phyloP scores from a whole-genome alignment of 2,797 vertebrate genomes.

The Schizopygopsis pylzovi region DNA sequence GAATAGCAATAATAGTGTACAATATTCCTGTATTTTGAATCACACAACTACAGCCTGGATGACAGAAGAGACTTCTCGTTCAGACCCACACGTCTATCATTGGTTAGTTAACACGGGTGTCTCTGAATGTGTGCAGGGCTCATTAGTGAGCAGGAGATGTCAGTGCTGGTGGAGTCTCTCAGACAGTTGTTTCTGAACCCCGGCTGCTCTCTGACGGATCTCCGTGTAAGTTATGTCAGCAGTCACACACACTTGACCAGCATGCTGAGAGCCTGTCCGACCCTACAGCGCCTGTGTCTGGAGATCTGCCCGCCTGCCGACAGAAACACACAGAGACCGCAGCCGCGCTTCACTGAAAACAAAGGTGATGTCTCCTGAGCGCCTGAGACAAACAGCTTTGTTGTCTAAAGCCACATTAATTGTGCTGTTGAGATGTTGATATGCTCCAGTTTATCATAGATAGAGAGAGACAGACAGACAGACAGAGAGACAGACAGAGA shows the following conservation, averaged over 20 bases:
- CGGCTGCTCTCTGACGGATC: conserved; percentile 62
- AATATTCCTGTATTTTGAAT: background rate
- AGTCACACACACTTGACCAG: conserved; percentile 48
- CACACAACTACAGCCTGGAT: background rate
- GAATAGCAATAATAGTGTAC: background rate
- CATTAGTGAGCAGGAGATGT: conserved; percentile 60
- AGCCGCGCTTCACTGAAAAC: background rate
- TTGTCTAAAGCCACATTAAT: background rate
- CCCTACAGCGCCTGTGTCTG: conserved; percentile 63
- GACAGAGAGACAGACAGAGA: too few relatives aligned
- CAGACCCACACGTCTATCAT: background rate
- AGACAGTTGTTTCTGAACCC: conserved; percentile 64
- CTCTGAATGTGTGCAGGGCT: conserved; percentile 57
- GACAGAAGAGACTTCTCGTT: background rate
- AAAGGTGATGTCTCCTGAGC: conserved; percentile 24
- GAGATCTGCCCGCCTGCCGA: conserved; percentile 63
- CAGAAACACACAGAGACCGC: background rate
- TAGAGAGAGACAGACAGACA: too few relatives aligned
- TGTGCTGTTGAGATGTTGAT: background rate
- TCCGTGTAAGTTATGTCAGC: conserved; percentile 66
- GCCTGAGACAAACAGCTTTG: background rate
- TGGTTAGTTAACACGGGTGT: background rate
- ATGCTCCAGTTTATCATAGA: background rate
- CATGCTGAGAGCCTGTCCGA: conserved; percentile 65
- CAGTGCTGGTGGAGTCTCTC: conserved; percentile 65